These are phyloP conservation scores for Cantharis nigra DNA, from an alignment of 2,888 invertebrate genomes.

Conservation along the genomic window DNA sequence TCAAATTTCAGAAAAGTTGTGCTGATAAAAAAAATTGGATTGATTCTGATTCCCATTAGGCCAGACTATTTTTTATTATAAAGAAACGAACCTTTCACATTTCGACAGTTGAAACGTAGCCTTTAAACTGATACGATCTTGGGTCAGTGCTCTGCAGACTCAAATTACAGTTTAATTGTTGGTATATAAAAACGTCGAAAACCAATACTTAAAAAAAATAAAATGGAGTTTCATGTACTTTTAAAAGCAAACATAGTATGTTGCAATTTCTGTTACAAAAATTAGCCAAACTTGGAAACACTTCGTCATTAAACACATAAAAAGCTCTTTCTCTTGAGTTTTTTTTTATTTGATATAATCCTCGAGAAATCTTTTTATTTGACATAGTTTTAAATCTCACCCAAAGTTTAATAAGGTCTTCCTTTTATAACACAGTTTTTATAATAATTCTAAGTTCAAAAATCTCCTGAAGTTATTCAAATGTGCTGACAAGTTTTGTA, in stretches of 20 bases:
- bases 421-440: not conserved
- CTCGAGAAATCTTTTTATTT: not conserved
- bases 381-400: not conserved
- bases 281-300: not conserved
- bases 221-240: not conserved
- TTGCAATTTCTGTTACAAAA: not conserved
- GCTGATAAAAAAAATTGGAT: not conserved
- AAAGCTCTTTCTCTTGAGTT: no score
- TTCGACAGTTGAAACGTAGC: not conserved
- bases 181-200: not conserved
- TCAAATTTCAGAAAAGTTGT: not conserved
- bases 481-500: not conserved
- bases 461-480: not conserved
- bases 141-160: not conserved
- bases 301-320: not conserved
- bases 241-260: not conserved
- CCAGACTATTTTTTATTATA: not conserved
- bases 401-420: not conserved
- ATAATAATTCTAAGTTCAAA: not conserved
- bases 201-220: not conserved
- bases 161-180: not conserved
- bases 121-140: not conserved
- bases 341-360: not conserved
- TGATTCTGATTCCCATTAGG: not conserved
- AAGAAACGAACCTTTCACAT: not conserved